A percentile compares a stretch with the other conserved stretches of the same genome.
These are phyloP conservation scores for Phaenicophaeus curvirostris DNA, from an alignment of 2,797 vertebrate species.

Conservation along the genomic window DNA sequence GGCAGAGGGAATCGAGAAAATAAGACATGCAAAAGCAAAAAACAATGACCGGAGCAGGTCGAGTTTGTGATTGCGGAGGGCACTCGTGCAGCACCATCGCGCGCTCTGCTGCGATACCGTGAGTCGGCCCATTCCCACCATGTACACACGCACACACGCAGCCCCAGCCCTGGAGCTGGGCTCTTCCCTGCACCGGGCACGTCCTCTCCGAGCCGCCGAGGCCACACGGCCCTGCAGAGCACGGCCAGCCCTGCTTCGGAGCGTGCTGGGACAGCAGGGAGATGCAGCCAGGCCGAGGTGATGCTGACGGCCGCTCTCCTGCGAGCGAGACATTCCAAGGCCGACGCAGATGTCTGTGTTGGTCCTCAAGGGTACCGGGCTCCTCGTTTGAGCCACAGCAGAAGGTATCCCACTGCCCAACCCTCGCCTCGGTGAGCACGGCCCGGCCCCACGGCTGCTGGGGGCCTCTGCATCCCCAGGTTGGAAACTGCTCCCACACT, in stretches of 20 bases:
- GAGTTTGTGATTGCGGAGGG: background rate
- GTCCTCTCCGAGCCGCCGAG: background rate
- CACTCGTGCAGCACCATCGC: background rate
- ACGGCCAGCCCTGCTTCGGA: background rate
- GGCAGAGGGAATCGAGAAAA: constrained; percentile 50
- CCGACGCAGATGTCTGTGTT: rapidly evolving
- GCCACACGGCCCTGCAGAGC: rapidly evolving
- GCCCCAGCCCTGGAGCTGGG: background rate
- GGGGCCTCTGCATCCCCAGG: background rate
- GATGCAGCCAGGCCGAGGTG: background rate
- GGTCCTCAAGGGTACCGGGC: background rate
- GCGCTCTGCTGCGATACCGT: rapidly evolving
- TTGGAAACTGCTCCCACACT: background rate
- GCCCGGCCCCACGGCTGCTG: background rate
- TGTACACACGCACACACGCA: background rate
- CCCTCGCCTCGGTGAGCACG: rapidly evolving
- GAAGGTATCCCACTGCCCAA: background rate
- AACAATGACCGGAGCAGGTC: constrained; percentile 74
- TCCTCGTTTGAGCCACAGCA: background rate
- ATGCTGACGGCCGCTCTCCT: rapidly evolving
- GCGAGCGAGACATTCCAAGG: rapidly evolving
- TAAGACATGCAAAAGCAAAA: constrained; percentile 80
- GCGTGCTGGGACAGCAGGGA: background rate
- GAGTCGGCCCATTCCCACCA: background rate
- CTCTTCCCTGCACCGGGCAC: background rate